These are phyloP conservation scores for Paguma larvata DNA, from an alignment of 2,797 vertebrate genomes.

Conservation along the genomic window DNA sequence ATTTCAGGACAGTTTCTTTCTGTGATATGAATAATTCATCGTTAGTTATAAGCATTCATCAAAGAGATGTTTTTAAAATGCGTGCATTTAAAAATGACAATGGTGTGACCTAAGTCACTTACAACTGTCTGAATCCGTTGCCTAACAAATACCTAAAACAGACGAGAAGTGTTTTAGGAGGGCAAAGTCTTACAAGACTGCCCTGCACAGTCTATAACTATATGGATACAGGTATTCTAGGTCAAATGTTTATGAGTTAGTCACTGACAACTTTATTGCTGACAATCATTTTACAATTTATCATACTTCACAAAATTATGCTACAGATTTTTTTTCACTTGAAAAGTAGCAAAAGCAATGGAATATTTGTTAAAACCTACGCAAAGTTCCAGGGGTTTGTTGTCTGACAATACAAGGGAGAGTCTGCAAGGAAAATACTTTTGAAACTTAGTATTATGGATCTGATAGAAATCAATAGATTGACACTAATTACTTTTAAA, in stretches of 20 bases:
- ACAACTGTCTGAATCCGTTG: not conserved
- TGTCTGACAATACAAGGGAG: conserved; percentile 31
- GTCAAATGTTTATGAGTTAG: not conserved
- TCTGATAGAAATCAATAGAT: conserved; percentile 68
- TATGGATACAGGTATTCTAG: not conserved
- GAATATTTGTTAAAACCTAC: conserved; percentile 14
- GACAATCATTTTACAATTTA: not conserved
- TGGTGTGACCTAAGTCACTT: not conserved
- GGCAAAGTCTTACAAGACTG: not conserved
- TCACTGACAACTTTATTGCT: not conserved
- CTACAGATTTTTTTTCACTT: not conserved
- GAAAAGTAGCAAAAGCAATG: not conserved
- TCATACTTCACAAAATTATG: not conserved
- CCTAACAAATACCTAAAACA: not conserved
- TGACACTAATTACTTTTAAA: not conserved
- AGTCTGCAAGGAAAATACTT: conserved; percentile 41
- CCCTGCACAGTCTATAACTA: not conserved
- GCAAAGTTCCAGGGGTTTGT: conserved; percentile 13
- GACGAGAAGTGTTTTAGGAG: not conserved
- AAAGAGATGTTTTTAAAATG: not conserved
- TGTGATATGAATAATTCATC: not conserved
- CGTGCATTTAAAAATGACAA: not conserved
- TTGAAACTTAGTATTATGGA: conserved; percentile 68
- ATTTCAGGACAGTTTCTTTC: not conserved
- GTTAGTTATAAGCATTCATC: not conserved